phyloP scores from a whole-genome alignment of 2,113 vertebrate species.

The Sceloporus tristichus region DNA sequence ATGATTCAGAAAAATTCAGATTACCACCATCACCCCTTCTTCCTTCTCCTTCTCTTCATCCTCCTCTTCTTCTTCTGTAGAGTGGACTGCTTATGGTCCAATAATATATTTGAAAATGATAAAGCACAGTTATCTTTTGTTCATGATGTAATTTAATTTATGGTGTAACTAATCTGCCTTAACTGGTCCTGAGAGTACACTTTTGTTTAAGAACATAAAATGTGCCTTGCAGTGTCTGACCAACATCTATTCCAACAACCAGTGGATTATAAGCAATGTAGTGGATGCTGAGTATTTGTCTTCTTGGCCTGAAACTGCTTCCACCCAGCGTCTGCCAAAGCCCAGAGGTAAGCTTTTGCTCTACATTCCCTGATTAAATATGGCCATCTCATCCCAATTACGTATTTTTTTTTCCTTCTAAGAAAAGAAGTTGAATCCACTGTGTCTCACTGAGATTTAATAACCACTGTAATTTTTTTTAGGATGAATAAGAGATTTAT shows the following conservation, averaged over 20 bases:
- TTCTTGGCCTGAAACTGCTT: not conserved
- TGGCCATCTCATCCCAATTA: conserved; percentile 16
- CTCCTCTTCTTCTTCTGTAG: no score
- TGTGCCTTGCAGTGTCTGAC: no score
- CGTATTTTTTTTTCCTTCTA: not conserved
- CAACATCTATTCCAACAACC: not conserved
- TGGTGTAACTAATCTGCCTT: not conserved
- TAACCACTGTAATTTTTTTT: conserved; percentile 37
- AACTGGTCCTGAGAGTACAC: not conserved
- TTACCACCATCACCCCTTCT: not conserved
- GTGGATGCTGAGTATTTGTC: not conserved
- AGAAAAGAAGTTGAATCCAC: not conserved
- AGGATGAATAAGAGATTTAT: conserved; percentile 45
- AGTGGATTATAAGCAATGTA: not conserved
- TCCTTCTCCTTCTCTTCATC: no score
- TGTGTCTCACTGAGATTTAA: conserved; percentile 31
- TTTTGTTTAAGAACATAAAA: not conserved
- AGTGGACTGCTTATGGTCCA: not conserved
- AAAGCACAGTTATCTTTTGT: not conserved
- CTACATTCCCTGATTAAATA: not conserved
- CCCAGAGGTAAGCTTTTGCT: not conserved
- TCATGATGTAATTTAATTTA: not conserved
- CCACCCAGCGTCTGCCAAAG: not conserved
- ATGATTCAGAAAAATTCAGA: not conserved
- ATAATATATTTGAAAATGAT: not conserved